Conservation (phyloP, 2,888 invertebrate species). For the Ormyrus thymus region DNA sequence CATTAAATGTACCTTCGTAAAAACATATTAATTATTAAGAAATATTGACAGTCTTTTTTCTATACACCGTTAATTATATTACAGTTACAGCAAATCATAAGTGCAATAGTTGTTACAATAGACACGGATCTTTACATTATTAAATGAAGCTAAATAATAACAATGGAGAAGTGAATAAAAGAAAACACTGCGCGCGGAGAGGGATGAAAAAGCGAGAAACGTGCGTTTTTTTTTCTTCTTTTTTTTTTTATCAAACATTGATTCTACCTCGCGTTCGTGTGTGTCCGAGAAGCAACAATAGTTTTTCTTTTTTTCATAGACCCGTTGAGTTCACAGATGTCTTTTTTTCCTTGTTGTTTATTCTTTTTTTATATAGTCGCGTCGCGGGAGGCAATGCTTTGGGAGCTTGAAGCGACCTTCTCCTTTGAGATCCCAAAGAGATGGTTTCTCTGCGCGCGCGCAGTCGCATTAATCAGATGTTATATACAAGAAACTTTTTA, state of each 20-base stretch:
- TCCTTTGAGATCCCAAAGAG: not conserved
- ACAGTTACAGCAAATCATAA: slow-evolving; percentile 71
- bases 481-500: slow-evolving; percentile 51
- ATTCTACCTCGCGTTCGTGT: slow-evolving; percentile 31
- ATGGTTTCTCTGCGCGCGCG: not conserved
- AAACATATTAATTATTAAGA: slow-evolving; percentile 60
- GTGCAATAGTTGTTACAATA: slow-evolving; percentile 75
- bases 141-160: slow-evolving; percentile 46
- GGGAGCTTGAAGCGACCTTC: not conserved
- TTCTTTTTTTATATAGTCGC: slow-evolving; percentile 37
- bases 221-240: not conserved
- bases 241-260: not conserved
- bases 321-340: slow-evolving; percentile 36
- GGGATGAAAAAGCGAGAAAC: not conserved
- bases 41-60: slow-evolving; percentile 66
- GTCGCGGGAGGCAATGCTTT: not conserved
- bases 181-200: slow-evolving; percentile 20
- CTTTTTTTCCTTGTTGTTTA: slow-evolving; percentile 53
- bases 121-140: slow-evolving; percentile 64
- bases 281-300: slow-evolving; percentile 36
- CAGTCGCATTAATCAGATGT: slow-evolving; percentile 33
- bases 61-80: slow-evolving; percentile 63
- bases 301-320: slow-evolving; percentile 33
- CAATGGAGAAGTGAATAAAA: slow-evolving; percentile 6
- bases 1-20: slow-evolving; percentile 58